Evolutionary conservation across 2,797 vertebrate species (phyloP).

Genomic region (Selene dorsalis): DNA sequence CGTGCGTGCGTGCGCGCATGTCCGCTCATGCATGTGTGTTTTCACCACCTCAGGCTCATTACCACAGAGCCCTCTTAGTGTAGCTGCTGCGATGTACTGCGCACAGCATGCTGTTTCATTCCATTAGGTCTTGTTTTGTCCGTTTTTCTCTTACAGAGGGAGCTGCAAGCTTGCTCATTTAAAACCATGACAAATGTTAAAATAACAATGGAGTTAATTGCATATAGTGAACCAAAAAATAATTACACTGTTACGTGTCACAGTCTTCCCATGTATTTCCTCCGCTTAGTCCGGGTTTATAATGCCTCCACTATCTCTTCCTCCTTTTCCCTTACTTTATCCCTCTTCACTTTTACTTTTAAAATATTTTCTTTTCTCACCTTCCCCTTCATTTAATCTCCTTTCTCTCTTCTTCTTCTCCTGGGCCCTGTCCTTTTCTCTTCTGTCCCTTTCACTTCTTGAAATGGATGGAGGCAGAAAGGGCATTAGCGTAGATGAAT

Average conservation of each 20-base stretch:
- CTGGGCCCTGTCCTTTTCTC: conserved; percentile 45
- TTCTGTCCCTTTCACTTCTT: conserved; percentile 46
- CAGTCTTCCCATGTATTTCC: conserved; percentile 2
- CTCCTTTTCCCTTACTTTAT: background rate
- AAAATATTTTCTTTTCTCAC: conserved; percentile 14
- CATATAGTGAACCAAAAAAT: conserved; percentile 39
- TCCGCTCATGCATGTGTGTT: conserved; percentile 56
- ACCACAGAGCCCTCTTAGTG: conserved; percentile 64
- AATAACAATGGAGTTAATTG: conserved; percentile 50
- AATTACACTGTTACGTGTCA: conserved; percentile 35
- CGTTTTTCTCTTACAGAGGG: conserved; percentile 27
- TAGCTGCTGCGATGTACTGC: conserved; percentile 55
- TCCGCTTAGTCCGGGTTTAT: conserved; percentile 2
- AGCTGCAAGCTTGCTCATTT: conserved; percentile 41
- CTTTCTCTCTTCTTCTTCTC: conserved; percentile 19
- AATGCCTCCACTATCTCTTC: conserved; percentile 4
- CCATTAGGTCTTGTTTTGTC: conserved; percentile 58
- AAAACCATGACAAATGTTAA: conserved; percentile 54
- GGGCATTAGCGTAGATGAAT: conserved; percentile 77
- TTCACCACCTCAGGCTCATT: conserved; percentile 69
- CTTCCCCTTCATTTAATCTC: conserved; percentile 5
- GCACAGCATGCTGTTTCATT: conserved; percentile 53
- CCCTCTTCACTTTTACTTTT: conserved; percentile 2
- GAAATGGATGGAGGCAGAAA: conserved; percentile 73
- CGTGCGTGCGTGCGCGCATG: conserved; percentile 15